Evolutionary conservation across 2,888 invertebrate species (phyloP), one percentile per base, ranked within the genome.

Genomic region (Criorhina ranunculi): DNA sequence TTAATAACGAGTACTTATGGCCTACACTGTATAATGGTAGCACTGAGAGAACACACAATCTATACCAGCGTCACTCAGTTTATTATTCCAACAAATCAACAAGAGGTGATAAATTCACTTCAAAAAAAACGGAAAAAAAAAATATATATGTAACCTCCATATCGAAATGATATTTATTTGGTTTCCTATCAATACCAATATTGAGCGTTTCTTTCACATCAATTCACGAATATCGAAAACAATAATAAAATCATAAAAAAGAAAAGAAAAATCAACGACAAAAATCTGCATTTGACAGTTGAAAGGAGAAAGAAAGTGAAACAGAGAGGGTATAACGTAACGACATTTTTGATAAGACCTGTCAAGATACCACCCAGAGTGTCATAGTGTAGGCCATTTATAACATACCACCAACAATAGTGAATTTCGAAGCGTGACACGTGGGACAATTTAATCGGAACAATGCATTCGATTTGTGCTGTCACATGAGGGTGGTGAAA

Each of bases 211-310:
- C 70, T 12, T 46, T 69, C 69, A 46, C 69, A 49, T 31, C 42
- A 44, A 55, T 55, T 15, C 19, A 44, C 57, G 15, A 46, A 19
- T 19, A 35, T 19, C 24, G 19, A 76, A 66, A 59, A 76, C 49
- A 76, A 76, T 46, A 57, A 67, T 40, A 67, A 70, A 46, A 70
- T 35, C 57, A 70, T 46, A 46, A 46, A 24, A n/a, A n/a, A n/a
- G n/a, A n/a, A n/a, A n/a, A n/a, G n/a, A n/a, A n/a, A 70, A 70
- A 60, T 49, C 40, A 49, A 40, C 12, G 49, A 51, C 49, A 40
- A 59, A 59, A 67, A 67, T 67, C 60, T 77, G 67, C 76, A 60
- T 60, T 67, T 67, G 67, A 77, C 76, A 77, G 42, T 46, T 67
- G 59, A 59, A 51, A 51, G 37, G 19, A 29, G 55, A 44, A 57